Evolutionary conservation across 1,140 invertebrate species (phyloP).

Genomic region (Agrypnia vestita): DNA sequence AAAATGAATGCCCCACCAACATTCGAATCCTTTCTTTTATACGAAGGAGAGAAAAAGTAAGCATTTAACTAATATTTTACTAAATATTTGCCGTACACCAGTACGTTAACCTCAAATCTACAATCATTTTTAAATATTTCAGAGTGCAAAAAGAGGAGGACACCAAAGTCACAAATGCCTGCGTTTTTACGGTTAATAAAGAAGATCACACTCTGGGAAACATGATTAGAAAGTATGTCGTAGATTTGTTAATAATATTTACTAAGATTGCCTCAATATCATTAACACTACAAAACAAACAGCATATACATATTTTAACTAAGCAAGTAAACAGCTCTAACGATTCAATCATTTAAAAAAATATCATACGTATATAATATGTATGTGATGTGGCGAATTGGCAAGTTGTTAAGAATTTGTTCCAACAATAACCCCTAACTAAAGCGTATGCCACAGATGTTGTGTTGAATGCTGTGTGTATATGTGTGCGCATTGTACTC

Average conservation of each 20-base stretch:
- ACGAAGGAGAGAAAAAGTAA: slow-evolving; percentile 99
- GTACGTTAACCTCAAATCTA: background rate
- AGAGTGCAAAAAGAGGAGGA: slow-evolving; percentile 98
- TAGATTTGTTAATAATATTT: background rate
- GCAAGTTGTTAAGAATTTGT: too few species aligned
- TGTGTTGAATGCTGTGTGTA: too few species aligned
- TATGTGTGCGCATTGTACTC: too few species aligned
- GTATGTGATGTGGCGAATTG: too few species aligned
- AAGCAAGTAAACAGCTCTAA: too few species aligned
- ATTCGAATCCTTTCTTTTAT: slow-evolving; percentile 98
- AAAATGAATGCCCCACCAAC: slow-evolving; percentile 98
- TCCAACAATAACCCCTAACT: too few species aligned
- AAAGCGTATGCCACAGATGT: too few species aligned
- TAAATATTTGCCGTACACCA: background rate
- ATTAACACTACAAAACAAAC: too few species aligned
- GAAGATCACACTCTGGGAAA: slow-evolving; percentile 99
- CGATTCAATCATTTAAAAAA: too few species aligned
- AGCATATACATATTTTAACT: too few species aligned
- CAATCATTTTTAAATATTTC: slow-evolving; percentile 54
- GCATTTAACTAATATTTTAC: slow-evolving; percentile 59
- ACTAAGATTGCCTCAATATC: background rate
- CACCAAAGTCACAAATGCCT: slow-evolving; percentile 99
- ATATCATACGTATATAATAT: too few species aligned
- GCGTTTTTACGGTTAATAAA: slow-evolving; percentile 99
- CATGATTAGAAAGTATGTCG: slow-evolving; percentile 96